A percentile compares a stretch with the other conserved stretches of the same genome.
Conservation (phyloP, 1,140 invertebrate species). For the Dreissena polymorpha region DNA sequence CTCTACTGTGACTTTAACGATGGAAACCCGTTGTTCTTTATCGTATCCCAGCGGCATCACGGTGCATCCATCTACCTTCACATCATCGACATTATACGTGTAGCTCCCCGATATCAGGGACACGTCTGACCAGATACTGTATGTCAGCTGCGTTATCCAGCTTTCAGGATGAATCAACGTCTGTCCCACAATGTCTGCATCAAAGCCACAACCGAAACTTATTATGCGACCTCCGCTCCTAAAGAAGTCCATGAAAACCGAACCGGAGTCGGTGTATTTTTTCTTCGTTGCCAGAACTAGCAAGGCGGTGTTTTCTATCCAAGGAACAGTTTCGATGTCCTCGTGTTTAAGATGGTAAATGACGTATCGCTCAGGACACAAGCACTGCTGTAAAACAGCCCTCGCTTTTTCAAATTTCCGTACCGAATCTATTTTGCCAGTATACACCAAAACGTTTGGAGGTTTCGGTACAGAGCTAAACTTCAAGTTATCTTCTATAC, state of each 20-base stretch:
- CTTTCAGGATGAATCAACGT: slow-evolving; percentile 77
- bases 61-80: slow-evolving; percentile 85
- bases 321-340: slow-evolving; percentile 84
- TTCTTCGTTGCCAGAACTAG: slow-evolving; percentile 88
- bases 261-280: slow-evolving; percentile 80
- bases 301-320: slow-evolving; percentile 87
- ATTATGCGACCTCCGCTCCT: slow-evolving; percentile 82
- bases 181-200: slow-evolving; percentile 87
- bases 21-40: slow-evolving; percentile 92
- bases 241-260: slow-evolving; percentile 56
- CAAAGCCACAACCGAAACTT: slow-evolving; percentile 87
- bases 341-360: slow-evolving; percentile 86
- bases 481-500: slow-evolving; percentile 19
- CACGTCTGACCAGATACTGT: slow-evolving; percentile 90
- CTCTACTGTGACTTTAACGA: slow-evolving; percentile 87
- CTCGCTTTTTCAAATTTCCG: slow-evolving; percentile 87
- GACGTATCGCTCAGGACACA: slow-evolving; percentile 88
- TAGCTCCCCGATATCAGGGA: slow-evolving; percentile 93
- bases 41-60: slow-evolving; percentile 89
- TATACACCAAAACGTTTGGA: slow-evolving; percentile 91
- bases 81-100: slow-evolving; percentile 86
- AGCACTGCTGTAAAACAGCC: slow-evolving; percentile 84
- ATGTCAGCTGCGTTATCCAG: slow-evolving; percentile 80
- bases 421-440: slow-evolving; percentile 84
- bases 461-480: slow-evolving; percentile 81